phyloP scores from a whole-genome alignment of 2,113 vertebrate genomes.

The Gavia stellata region DNA sequence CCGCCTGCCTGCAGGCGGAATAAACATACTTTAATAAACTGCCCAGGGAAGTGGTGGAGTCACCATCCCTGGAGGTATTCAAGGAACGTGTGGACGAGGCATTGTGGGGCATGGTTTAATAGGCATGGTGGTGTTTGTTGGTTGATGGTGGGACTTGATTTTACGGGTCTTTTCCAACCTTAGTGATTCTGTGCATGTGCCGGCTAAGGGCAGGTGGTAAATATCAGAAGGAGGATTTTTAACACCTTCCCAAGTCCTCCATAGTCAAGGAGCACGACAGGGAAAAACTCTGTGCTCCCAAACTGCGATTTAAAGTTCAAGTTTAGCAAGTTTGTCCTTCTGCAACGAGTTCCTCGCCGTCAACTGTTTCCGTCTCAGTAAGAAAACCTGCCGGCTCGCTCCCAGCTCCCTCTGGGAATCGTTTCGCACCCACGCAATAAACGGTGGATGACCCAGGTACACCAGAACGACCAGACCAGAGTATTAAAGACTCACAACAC shows the following conservation, averaged over 20 bases:
- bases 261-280: neutral
- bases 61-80: too few species aligned
- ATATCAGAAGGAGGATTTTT: neutral
- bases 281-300: accelerated
- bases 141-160: too few species aligned
- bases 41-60: too few species aligned
- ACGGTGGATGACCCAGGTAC: neutral
- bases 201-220: neutral
- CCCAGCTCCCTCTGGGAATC: neutral
- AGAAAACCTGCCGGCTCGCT: accelerated
- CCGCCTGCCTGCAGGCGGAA: neutral
- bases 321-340: neutral
- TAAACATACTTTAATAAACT: too few species aligned
- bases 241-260: neutral
- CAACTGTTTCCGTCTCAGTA: neutral
- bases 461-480: accelerated
- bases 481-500: accelerated
- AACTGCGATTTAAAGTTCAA: neutral
- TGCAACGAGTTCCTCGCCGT: neutral
- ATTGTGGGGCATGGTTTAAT: too few species aligned
- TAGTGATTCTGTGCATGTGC: too few species aligned
- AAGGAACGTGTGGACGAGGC: too few species aligned
- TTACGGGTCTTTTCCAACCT: too few species aligned
- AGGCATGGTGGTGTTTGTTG: too few species aligned
- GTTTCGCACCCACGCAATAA: accelerated